Conservation (phyloP, 2,888 invertebrate species). For the Hedychridium roseum region DNA sequence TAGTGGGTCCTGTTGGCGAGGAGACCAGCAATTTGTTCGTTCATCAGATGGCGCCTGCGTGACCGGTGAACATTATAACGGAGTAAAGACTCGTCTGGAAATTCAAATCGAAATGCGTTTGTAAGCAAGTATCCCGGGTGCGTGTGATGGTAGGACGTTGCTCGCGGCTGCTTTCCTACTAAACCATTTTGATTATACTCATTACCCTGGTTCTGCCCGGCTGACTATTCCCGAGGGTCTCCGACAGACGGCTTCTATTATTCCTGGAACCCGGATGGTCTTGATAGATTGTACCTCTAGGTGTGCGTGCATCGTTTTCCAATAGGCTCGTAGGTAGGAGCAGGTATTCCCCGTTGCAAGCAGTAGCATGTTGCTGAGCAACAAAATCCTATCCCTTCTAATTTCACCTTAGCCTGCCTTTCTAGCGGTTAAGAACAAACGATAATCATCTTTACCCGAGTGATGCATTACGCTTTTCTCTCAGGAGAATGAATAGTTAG, state of each 20-base stretch:
- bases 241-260: slow-evolving; percentile 33
- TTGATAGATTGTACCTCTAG: too few relatives aligned
- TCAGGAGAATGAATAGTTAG: too few relatives aligned
- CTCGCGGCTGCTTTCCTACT: slow-evolving; percentile 57
- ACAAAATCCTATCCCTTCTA: too few relatives aligned
- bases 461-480: too few relatives aligned
- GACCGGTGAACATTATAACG: slow-evolving; percentile 55
- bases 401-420: too few relatives aligned
- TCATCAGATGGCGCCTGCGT: slow-evolving; percentile 62
- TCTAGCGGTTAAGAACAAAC: too few relatives aligned
- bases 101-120: slow-evolving; percentile 59
- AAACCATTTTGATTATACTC: slow-evolving; percentile 60
- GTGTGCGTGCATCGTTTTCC: too few relatives aligned
- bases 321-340: too few relatives aligned
- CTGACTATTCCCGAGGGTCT: slow-evolving; percentile 8
- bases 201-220: slow-evolving; percentile 44
- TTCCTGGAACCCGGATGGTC: too few relatives aligned
- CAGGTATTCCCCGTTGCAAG: too few relatives aligned
- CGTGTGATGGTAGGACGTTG: slow-evolving; percentile 30
- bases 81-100: slow-evolving; percentile 40
- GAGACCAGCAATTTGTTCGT: slow-evolving; percentile 53
- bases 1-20: slow-evolving; percentile 23
- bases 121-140: slow-evolving; percentile 11
- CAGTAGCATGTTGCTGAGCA: too few relatives aligned
- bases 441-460: too few relatives aligned